phyloP scores from a whole-genome alignment of 1,140 invertebrate genomes.

The Tribolium castaneum region DNA sequence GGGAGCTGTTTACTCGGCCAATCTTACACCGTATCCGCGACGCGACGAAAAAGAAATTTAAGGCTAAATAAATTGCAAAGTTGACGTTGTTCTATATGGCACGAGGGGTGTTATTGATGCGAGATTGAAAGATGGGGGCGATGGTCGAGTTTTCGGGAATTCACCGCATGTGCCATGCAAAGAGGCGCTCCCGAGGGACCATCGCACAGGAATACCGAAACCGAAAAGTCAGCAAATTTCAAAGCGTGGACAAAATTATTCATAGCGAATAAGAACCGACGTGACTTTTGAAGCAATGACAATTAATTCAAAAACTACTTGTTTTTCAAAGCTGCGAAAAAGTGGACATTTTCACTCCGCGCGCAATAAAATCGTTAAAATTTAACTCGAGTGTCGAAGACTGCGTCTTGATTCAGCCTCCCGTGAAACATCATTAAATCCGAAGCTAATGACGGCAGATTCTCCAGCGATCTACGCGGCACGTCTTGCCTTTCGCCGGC shows the following conservation, averaged over 20 bases:
- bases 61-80: conserved; percentile 61
- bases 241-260: conserved; percentile 16
- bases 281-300: too few relatives aligned
- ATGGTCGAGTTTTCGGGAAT: neutral
- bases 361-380: conserved; percentile 48
- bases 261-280: neutral
- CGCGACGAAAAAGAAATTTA: conserved; percentile 57
- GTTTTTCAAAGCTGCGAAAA: too few relatives aligned
- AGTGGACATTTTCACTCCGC: too few relatives aligned
- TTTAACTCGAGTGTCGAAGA: conserved; percentile 49
- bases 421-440: conserved; percentile 52
- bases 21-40: conserved; percentile 56
- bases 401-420: conserved; percentile 46
- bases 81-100: conserved; percentile 56
- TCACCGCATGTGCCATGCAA: conserved; percentile 31
- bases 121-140: neutral
- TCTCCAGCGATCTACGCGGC: conserved; percentile 4
- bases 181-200: conserved; percentile 1
- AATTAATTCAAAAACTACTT: too few relatives aligned
- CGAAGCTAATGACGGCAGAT: conserved; percentile 47
- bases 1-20: conserved; percentile 62
- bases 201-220: conserved; percentile 1
- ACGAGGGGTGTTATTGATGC: neutral
- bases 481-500: conserved; percentile 5
- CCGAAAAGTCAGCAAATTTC: neutral